phyloP scores from a whole-genome alignment of 2,888 invertebrate species.

The Mythimna ferrago region DNA sequence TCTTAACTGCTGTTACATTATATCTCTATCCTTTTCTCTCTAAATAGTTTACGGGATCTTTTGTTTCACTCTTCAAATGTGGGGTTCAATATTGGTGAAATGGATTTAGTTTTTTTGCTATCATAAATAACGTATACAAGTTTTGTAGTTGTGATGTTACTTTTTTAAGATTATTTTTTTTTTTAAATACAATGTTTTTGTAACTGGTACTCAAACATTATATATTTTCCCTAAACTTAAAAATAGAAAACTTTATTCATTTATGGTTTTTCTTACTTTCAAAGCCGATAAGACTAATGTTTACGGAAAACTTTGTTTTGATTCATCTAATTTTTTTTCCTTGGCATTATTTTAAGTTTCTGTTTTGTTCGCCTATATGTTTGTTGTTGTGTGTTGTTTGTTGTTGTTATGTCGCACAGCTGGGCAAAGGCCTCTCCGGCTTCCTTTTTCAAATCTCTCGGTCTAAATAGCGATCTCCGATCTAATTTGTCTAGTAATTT shows the following conservation, averaged over 20 bases:
- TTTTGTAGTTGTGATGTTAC: not conserved
- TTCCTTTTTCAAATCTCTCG: too few species aligned
- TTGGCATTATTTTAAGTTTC: not conserved
- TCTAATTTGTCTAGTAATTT: too few species aligned
- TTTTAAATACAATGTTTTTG: too few species aligned
- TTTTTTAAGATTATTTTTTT: not conserved
- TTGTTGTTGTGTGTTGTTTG: too few species aligned
- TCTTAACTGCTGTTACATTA: constrained; percentile 70
- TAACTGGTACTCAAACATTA: not conserved
- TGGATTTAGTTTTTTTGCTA: constrained; percentile 23
- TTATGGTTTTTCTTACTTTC: constrained; percentile 2
- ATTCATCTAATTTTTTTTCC: not conserved
- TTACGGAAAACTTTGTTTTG: constrained; percentile 11
- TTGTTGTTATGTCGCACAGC: too few species aligned
- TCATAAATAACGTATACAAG: constrained; percentile 30
- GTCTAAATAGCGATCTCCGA: too few species aligned
- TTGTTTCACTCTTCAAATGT: constrained; percentile 67
- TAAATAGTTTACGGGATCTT: constrained; percentile 61
- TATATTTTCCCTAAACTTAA: not conserved
- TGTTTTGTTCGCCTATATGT: too few species aligned
- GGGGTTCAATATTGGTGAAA: constrained; percentile 40
- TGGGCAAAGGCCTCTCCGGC: too few species aligned
- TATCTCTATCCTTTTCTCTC: constrained; percentile 69
- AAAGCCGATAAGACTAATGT: not conserved
- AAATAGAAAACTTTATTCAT: constrained; percentile 2